phyloP scores from a whole-genome alignment of 2,113 vertebrate genomes.

The Chaetorhynchus papuensis region DNA sequence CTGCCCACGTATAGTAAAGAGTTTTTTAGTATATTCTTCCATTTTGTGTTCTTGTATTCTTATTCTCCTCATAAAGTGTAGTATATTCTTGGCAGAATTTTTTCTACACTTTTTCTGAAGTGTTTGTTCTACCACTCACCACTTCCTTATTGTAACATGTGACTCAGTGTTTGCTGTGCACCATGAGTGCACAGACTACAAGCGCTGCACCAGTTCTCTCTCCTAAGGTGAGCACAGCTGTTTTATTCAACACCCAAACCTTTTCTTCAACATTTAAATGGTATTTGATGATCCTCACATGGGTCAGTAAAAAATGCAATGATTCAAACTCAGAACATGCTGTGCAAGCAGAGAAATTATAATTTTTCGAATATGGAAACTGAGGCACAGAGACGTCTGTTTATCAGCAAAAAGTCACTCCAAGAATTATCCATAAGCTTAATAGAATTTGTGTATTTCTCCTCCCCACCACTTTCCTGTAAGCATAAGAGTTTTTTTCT shows the following conservation, averaged over 20 bases:
- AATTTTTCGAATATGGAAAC: background rate
- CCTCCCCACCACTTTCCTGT: background rate
- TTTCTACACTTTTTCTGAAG: background rate
- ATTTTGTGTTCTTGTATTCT: background rate
- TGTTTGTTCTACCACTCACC: background rate
- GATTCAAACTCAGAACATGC: background rate
- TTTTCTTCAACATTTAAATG: background rate
- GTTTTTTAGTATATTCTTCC: background rate
- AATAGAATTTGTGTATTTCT: background rate
- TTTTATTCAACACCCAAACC: background rate
- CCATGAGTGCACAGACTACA: background rate
- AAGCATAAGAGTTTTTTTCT: background rate
- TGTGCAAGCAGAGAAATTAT: background rate
- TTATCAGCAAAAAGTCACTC: background rate
- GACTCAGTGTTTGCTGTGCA: background rate
- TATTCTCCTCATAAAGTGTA: background rate
- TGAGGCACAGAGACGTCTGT: background rate
- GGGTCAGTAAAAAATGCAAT: background rate
- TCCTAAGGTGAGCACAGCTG: background rate
- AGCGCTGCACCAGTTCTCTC: background rate
- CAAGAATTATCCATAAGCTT: background rate
- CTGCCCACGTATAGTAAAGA: accelerated
- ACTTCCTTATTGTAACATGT: background rate
- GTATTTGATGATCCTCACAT: background rate
- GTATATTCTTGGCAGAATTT: background rate